These are phyloP conservation scores for Drepanosiphum platanoidis DNA, from an alignment of 2,888 invertebrate genomes.

Conservation along the genomic window DNA sequence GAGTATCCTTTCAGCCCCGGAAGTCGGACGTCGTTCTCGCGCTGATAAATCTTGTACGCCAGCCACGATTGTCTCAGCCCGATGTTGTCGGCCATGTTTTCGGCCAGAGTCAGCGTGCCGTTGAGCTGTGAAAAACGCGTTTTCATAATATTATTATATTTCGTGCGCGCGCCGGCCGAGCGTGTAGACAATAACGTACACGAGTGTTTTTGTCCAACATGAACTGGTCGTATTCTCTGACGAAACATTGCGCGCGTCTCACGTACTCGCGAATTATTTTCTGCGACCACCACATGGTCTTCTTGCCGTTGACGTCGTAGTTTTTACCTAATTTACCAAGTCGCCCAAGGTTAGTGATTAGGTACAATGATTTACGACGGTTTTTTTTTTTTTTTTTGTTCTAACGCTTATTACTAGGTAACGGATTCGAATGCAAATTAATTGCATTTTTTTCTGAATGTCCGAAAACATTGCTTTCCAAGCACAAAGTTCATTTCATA, in stretches of 20 bases:
- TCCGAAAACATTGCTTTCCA: no score
- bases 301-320: constrained; percentile 64
- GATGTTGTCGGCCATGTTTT: constrained; percentile 61
- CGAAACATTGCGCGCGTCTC: constrained; percentile 61
- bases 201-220: neutral
- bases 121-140: constrained; percentile 45
- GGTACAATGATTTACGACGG: no score
- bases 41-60: constrained; percentile 34
- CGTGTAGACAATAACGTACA: neutral
- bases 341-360: no score
- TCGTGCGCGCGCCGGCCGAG: neutral
- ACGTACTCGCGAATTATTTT: constrained; percentile 35
- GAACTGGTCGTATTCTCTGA: constrained; percentile 61
- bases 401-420: no score
- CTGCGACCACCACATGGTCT: constrained; percentile 61
- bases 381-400: no score
- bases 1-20: constrained; percentile 19
- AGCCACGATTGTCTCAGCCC: constrained; percentile 41
- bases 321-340: constrained; percentile 65
- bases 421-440: no score
- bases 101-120: constrained; percentile 65
- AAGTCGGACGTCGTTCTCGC: neutral
- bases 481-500: no score
- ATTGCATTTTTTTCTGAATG: no score
- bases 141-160: neutral